Percentiles rank a stretch among this genome's conserved stretches.
phyloP scores from a whole-genome alignment of 2,888 invertebrate species.

The Perizoma affinitatum region DNA sequence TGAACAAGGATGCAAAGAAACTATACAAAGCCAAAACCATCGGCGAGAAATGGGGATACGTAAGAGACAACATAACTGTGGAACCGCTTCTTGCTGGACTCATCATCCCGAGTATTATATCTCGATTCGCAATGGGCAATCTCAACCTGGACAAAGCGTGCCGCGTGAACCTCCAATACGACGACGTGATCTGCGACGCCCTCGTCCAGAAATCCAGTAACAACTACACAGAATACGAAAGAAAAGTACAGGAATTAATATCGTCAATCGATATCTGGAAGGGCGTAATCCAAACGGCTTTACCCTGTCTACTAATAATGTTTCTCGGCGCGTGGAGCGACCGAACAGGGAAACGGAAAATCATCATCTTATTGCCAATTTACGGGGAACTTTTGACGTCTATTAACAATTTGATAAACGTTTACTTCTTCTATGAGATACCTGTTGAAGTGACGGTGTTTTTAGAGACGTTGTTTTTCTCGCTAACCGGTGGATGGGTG shows the following conservation, averaged over 20 bases:
- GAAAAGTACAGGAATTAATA: slow-evolving; percentile 84
- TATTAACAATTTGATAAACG: slow-evolving; percentile 79
- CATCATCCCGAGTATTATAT: slow-evolving; percentile 87
- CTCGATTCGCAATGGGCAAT: slow-evolving; percentile 87
- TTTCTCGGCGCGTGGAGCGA: slow-evolving; percentile 87
- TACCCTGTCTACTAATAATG: slow-evolving; percentile 83
- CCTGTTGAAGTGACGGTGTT: slow-evolving; percentile 82
- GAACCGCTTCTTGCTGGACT: slow-evolving; percentile 89
- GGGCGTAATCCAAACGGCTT: slow-evolving; percentile 78
- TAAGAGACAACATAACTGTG: slow-evolving; percentile 86
- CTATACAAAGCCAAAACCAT: slow-evolving; percentile 62
- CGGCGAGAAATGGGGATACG: slow-evolving; percentile 58
- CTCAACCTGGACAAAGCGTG: slow-evolving; percentile 78
- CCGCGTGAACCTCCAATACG: slow-evolving; percentile 65
- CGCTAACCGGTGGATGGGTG: slow-evolving; percentile 82
- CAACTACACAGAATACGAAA: slow-evolving; percentile 86
- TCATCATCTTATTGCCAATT: slow-evolving; percentile 83
- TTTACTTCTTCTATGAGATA: slow-evolving; percentile 83
- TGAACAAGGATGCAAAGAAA: slow-evolving; percentile 55
- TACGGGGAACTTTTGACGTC: slow-evolving; percentile 80
- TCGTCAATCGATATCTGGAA: slow-evolving; percentile 84
- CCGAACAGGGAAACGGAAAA: slow-evolving; percentile 81
- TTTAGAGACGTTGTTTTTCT: slow-evolving; percentile 79
- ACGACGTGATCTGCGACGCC: slow-evolving; percentile 68
- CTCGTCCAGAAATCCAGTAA: slow-evolving; percentile 62